These are phyloP conservation scores for Drosophila pegasa DNA, from an alignment of 2,888 invertebrate genomes.

Conservation along the genomic window DNA sequence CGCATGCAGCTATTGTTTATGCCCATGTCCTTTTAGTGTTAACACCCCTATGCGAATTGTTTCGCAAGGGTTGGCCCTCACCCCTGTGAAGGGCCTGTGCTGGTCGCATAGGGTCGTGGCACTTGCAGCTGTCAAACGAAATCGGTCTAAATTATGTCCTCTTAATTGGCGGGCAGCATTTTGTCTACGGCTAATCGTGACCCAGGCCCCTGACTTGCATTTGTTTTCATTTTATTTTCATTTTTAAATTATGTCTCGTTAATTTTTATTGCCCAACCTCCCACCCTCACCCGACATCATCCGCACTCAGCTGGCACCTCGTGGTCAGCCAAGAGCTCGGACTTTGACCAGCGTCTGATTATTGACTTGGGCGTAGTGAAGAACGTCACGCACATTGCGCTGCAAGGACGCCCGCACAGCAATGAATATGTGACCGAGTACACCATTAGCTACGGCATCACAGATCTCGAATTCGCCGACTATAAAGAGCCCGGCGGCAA, in stretches of 20 bases:
- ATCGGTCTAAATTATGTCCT: conserved; percentile 72
- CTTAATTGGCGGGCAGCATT: conserved; percentile 67
- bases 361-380: conserved; percentile 94
- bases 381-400: conserved; percentile 95
- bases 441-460: conserved; percentile 96
- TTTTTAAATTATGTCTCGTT: conserved; percentile 59
- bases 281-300: no score
- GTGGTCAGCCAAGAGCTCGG: conserved; percentile 96
- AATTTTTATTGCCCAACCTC: conserved; percentile 44
- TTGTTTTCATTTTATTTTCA: conserved; percentile 56
- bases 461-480: conserved; percentile 94
- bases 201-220: conserved; percentile 25
- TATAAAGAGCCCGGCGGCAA: conserved; percentile 96
- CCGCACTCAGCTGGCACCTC: conserved; percentile 91
- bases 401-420: conserved; percentile 95
- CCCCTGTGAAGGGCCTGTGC: conserved; percentile 44
- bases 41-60: conserved; percentile 58
- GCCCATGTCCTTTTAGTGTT: conserved; percentile 76
- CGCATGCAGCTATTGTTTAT: conserved; percentile 60
- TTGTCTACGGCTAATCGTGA: conserved; percentile 48
- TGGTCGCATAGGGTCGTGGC: conserved; percentile 42
- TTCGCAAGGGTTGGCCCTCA: conserved; percentile 50
- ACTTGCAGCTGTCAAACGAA: conserved; percentile 77
- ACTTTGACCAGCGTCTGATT: conserved; percentile 96
- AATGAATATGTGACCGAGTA: conserved; percentile 97